Conservation (phyloP, 2,113 vertebrate species). For the Cavia porcellus region DNA sequence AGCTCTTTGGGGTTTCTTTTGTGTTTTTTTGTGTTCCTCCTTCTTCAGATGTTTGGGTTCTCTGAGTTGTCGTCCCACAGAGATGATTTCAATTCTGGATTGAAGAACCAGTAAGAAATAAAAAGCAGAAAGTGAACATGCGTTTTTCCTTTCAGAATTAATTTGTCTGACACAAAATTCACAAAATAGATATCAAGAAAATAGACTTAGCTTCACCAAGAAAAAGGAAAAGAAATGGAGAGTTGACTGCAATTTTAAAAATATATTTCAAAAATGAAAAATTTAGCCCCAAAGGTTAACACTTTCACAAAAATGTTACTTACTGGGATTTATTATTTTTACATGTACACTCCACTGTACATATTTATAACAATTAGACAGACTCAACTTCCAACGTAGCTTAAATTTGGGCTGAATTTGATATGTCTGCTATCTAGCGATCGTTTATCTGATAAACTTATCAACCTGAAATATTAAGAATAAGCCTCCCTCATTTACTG, state of each 20-base stretch:
- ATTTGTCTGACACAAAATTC: slow-evolving; percentile 71
- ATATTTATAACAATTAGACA: slow-evolving; percentile 12
- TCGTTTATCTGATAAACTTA: neutral
- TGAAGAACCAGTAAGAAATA: slow-evolving; percentile 50
- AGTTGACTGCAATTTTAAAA: neutral
- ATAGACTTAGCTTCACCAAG: slow-evolving; percentile 37
- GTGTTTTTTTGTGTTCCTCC: slow-evolving; percentile 53
- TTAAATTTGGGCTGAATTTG: slow-evolving; percentile 9
- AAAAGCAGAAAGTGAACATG: slow-evolving; percentile 57
- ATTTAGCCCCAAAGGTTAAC: slow-evolving; percentile 17
- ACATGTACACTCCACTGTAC: neutral
- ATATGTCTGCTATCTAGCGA: neutral
- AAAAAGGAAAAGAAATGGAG: neutral
- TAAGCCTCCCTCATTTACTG: neutral
- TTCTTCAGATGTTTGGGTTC: slow-evolving; percentile 77
- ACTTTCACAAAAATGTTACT: slow-evolving; percentile 22
- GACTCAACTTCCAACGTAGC: neutral
- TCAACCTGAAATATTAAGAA: neutral
- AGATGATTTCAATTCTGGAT: slow-evolving; percentile 66
- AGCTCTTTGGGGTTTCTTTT: slow-evolving; percentile 61
- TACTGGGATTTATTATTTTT: slow-evolving; percentile 24
- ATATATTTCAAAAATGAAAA: slow-evolving; percentile 44
- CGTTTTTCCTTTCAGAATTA: slow-evolving; percentile 75
- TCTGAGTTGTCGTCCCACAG: slow-evolving; percentile 67
- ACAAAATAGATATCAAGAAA: slow-evolving; percentile 60